A percentile compares a stretch with the other conserved stretches of the same genome.
These are phyloP conservation scores for Sinelater perroti DNA, from an alignment of 2,888 invertebrate genomes.

Conservation along the genomic window DNA sequence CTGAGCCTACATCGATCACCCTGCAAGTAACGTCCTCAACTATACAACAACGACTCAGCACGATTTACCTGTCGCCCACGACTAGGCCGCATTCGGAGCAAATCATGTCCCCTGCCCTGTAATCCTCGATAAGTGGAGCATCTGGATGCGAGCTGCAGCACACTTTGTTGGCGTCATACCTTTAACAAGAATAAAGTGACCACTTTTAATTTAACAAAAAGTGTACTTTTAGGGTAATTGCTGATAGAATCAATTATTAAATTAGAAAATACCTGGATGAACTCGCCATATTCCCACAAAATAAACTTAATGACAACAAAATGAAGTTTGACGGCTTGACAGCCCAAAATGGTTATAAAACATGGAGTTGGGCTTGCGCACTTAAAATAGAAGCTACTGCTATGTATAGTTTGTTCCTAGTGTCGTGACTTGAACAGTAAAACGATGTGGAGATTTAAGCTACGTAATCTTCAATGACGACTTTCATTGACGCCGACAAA, in stretches of 20 bases:
- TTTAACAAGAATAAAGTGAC: constrained; percentile 38
- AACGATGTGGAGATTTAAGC: no score
- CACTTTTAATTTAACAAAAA: background rate
- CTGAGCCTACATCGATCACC: constrained; percentile 99
- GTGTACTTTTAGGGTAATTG: background rate
- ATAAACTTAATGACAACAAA: background rate
- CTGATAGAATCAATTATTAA: background rate
- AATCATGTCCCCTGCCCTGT: constrained; percentile 98
- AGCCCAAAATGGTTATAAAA: no score
- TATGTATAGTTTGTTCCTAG: no score
- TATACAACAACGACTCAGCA: constrained; percentile 99
- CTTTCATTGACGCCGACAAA: no score
- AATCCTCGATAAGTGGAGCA: constrained; percentile 95
- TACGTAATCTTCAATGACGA: no score
- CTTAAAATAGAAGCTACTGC: no score
- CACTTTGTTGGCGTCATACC: constrained; percentile 78
- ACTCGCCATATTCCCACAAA: constrained; percentile 69
- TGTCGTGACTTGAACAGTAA: no score
- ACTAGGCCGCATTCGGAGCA: constrained; percentile 99
- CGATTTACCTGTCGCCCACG: constrained; percentile 95
- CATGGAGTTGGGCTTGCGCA: no score
- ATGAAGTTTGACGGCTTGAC: background rate
- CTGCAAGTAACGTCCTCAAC: constrained; percentile 72
- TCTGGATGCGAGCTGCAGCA: constrained; percentile 96
- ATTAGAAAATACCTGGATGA: constrained; percentile 69